Conservation (phyloP, 2,113 vertebrate species). For the Cricetomys ansorgei region DNA sequence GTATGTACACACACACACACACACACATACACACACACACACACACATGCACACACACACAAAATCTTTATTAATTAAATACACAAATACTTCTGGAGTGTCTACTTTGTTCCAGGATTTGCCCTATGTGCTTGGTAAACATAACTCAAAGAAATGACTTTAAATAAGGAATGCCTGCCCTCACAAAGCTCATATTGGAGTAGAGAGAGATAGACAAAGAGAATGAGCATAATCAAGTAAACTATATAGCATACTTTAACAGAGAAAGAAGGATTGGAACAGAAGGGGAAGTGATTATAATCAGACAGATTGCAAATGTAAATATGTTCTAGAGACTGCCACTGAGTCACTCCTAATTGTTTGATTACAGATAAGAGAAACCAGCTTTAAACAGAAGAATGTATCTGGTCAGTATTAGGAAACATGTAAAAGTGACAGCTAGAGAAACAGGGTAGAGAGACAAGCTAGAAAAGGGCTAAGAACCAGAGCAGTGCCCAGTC, state of each 20-base stretch:
- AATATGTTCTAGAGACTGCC: background rate
- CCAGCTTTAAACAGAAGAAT: background rate
- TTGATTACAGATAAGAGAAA: slow-evolving; percentile 24
- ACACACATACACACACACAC: background rate
- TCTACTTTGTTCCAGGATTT: background rate
- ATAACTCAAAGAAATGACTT: background rate
- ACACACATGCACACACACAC: background rate
- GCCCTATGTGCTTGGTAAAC: background rate
- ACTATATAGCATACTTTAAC: background rate
- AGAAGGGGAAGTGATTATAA: background rate
- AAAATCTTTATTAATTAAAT: slow-evolving; percentile 38
- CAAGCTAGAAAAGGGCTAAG: background rate
- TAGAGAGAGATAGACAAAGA: background rate
- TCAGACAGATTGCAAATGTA: background rate
- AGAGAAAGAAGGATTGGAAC: background rate
- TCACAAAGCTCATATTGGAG: background rate
- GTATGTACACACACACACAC: background rate
- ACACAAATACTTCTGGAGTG: slow-evolving; percentile 27
- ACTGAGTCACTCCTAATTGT: background rate
- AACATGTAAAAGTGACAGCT: background rate
- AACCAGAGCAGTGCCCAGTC: background rate
- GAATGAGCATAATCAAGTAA: background rate
- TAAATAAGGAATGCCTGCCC: background rate
- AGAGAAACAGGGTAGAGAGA: background rate
- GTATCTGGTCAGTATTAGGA: background rate